Conservation (phyloP, 2,113 vertebrate genomes). For the Circaetus cinerascens region DNA sequence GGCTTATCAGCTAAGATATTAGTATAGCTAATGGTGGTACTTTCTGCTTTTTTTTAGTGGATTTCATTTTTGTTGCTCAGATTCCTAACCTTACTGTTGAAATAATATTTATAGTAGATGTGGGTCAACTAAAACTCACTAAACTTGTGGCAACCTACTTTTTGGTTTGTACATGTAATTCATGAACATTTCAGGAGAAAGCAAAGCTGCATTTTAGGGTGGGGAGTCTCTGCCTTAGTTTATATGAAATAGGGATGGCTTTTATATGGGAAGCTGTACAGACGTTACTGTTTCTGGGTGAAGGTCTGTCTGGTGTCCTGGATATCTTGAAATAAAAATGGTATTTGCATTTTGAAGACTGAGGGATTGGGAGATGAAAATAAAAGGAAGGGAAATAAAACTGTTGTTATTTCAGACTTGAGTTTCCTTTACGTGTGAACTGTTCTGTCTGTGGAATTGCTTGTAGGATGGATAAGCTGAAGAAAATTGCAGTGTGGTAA, state of each 20-base stretch:
- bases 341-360: neutral
- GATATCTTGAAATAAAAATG: neutral
- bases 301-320: neutral
- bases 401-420: neutral
- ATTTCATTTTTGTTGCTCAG: neutral
- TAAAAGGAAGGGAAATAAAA: neutral
- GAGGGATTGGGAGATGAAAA: neutral
- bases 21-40: neutral
- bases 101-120: neutral
- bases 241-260: neutral
- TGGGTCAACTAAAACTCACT: neutral
- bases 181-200: neutral
- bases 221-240: neutral
- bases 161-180: neutral
- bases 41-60: neutral
- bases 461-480: neutral
- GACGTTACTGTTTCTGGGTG: neutral
- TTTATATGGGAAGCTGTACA: neutral
- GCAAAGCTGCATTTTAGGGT: neutral
- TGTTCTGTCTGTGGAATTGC: neutral
- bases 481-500: neutral
- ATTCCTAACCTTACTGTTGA: neutral
- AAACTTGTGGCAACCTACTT: neutral
- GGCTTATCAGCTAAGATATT: neutral
- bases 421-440: neutral